Evolutionary conservation across 2,797 vertebrate genomes (phyloP), one percentile per base, ranked within the genome.

Genomic region (Carcharodon carcharias): DNA sequence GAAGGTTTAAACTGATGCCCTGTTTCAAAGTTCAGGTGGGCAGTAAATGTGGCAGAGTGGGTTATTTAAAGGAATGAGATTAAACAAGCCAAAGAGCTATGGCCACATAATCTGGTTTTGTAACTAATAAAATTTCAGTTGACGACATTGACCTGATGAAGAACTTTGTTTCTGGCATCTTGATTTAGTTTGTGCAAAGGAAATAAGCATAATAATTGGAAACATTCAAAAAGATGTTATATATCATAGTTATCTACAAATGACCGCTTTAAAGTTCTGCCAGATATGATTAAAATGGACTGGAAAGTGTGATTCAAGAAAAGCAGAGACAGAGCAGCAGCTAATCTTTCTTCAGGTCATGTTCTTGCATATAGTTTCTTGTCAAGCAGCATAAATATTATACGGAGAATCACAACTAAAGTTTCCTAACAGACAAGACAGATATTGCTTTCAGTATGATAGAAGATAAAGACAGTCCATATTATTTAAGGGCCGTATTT

Each of bases 281-380:
- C 82, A 85, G 50, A 45, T 50, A 50, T 85, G 50, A 85, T 50
- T 50, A 85, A 85, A 85, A 45, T 77, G 26, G 40, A 8, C 40
- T 50, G 82, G 82, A 85, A 85, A 85, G 82, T 85, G 80, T 58
- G 56, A 91, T 91, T 91, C 88, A 61, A 16, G 14, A 91, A n/a
- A 58, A 91, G 35, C 28, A 91, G 56, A 91, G 85, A 88, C 50
- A 54, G 54, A 16, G 18, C 80, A 45, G 80, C 88, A 63, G 31
- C 14, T 91, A 63, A 63, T n/a, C 31, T 35, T n/a, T n/a, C 14
- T 14, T 61, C 56, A 18, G 56, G 56, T n/a, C 14, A 6, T 58
- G 26, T 18, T 16, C 88, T 61, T 91, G 8, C 50, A 89, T 89
- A 18, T 18, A 56, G 9, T 61, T n/a, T 58, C 31, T 2, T 4